These are phyloP conservation scores for Turnix velox DNA, from an alignment of 2,113 vertebrate species.

Conservation along the genomic window DNA sequence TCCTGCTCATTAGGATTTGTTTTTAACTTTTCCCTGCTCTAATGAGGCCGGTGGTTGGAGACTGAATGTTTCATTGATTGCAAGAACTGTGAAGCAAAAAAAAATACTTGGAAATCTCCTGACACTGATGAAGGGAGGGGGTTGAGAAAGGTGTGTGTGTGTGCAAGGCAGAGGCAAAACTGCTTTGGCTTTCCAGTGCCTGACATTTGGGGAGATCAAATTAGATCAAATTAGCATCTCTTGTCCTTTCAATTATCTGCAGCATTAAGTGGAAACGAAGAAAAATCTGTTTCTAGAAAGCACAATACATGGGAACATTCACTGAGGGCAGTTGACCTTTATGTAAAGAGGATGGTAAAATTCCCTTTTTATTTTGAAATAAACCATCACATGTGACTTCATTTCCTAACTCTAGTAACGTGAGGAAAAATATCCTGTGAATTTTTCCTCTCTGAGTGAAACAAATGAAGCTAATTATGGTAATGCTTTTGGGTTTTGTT, in stretches of 20 bases:
- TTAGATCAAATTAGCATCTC: conserved; percentile 54
- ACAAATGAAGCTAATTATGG: not conserved
- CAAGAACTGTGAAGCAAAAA: not conserved
- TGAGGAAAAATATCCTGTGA: not conserved
- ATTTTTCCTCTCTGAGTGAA: not conserved
- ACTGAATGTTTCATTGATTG: conserved; percentile 36
- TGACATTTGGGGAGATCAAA: conserved; percentile 42
- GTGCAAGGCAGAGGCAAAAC: conserved; percentile 1
- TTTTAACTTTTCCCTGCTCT: not conserved
- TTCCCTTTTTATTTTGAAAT: not conserved
- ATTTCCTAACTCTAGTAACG: not conserved
- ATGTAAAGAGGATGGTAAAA: not conserved
- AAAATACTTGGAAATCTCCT: conserved; percentile 51
- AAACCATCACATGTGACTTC: not conserved
- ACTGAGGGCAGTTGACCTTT: conserved; percentile 7
- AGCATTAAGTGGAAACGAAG: conserved; percentile 26
- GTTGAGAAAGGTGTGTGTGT: not conserved
- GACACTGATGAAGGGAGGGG: not conserved
- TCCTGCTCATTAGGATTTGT: conserved; percentile 47
- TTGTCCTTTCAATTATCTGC: conserved; percentile 40
- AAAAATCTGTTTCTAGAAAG: conserved; percentile 46
- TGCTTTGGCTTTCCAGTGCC: not conserved
- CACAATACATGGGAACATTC: not conserved
- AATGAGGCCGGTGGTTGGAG: conserved; percentile 24
- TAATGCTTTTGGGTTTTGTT: not conserved